Base-by-base conservation (phyloP, 2,113 vertebrate species). In the Solea solea region DNA sequence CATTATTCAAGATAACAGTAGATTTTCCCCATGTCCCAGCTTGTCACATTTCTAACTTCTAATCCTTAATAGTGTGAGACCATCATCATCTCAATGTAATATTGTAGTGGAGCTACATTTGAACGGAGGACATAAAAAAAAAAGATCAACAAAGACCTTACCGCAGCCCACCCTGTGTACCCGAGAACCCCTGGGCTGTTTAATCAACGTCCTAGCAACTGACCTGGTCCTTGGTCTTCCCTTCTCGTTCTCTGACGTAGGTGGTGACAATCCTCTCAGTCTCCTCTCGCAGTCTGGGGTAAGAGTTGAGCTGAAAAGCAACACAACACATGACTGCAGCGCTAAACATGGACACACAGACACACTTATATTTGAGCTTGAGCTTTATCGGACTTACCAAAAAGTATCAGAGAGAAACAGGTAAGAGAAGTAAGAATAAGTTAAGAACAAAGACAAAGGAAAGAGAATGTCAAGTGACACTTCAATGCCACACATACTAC, bases 191-290 rank as follows among this genome's bases (percentile, higher is more conserved):
- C 34, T 34, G 34, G 34, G 34, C 34, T 34, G 34, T 34, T 34
- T 34, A 34, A 6, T 34, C 34, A 34, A 34, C 14, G 70, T 46
- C 52, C 25, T 2, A 69, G 15, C 27, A 51, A 64, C 83, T 63
- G 69, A 98, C 97, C 96, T 98, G 97, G 82, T 97, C 96, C 93
- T 99, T 98, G 53, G 96, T 97, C 57, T 94, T 96, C 14, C 96
- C 96, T 74, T 99, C 97, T 8, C 96, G 84, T 59, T 99, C 97
- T 16, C 97, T 83, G 89, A 99, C 93, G 51, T 99, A 91, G 0
- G 96, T 96, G 83, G 96, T 97, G 69, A 99, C 96, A 5, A 99
- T 99, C 7, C 97, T 91, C 86, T 99, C 97, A 0, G 96, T 99
- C 87, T 99, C 97, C 86, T 99, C 97, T 82, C 96, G 93, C 64